Evolutionary conservation across 2,888 invertebrate genomes (phyloP).

Genomic region (Cephonodes hylas): DNA sequence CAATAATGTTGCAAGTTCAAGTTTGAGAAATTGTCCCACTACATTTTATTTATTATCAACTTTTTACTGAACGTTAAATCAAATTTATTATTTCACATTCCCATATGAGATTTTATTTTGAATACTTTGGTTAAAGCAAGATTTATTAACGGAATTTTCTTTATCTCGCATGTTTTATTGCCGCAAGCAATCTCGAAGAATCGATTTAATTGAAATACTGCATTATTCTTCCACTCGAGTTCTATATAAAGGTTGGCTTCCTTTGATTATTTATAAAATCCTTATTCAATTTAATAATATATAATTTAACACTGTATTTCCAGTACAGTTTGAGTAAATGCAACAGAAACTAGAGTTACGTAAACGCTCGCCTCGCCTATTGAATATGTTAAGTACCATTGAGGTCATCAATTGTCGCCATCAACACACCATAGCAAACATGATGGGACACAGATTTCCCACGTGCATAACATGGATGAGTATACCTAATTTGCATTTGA

Average conservation of each 20-base stretch:
- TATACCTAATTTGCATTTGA: constrained; percentile 25
- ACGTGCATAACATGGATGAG: constrained; percentile 27
- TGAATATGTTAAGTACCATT: constrained; percentile 27
- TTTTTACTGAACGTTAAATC: not conserved
- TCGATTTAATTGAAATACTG: not conserved
- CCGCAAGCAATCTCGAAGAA: not conserved
- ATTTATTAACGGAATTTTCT: not conserved
- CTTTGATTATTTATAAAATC: not conserved
- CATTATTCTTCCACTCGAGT: not conserved
- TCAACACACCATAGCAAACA: constrained; percentile 35
- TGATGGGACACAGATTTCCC: constrained; percentile 45
- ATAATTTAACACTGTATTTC: not conserved
- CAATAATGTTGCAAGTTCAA: constrained; percentile 7
- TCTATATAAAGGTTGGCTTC: not conserved
- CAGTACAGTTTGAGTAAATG: not conserved
- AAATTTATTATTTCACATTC: not conserved
- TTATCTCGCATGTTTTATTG: not conserved
- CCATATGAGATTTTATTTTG: not conserved
- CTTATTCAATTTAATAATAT: not conserved
- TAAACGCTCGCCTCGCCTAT: not conserved
- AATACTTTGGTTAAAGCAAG: not conserved
- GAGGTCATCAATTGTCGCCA: constrained; percentile 50
- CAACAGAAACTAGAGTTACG: not conserved
- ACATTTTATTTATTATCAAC: not conserved
- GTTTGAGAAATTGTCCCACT: not conserved